These are phyloP conservation scores for Tridacna gigas DNA, from an alignment of 2,888 invertebrate species.

Conservation along the genomic window DNA sequence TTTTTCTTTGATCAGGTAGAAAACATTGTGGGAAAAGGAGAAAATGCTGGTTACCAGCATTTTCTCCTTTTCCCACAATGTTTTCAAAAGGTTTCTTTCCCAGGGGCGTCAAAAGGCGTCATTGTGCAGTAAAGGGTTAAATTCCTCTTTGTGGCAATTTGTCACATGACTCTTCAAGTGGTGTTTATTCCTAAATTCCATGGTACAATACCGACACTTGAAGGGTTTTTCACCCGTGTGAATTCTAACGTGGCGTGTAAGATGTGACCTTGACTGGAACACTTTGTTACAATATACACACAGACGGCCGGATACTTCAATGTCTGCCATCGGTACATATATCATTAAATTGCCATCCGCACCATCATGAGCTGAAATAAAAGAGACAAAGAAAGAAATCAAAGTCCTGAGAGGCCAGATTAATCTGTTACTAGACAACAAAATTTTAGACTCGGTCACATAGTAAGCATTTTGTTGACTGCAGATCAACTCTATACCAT, in stretches of 20 bases:
- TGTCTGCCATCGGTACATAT: neutral
- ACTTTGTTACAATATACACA: slow-evolving; percentile 30
- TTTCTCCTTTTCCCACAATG: too few relatives aligned
- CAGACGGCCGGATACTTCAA: neutral
- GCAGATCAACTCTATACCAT: neutral
- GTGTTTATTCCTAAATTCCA: slow-evolving; percentile 36
- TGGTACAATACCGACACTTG: slow-evolving; percentile 21
- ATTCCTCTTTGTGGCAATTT: neutral
- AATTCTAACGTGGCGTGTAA: slow-evolving; percentile 33
- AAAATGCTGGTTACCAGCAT: too few relatives aligned
- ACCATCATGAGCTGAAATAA: neutral
- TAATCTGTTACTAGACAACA: too few relatives aligned
- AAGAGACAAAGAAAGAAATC: too few relatives aligned
- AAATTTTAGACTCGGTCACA: neutral
- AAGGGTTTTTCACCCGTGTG: slow-evolving; percentile 47
- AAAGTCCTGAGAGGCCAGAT: too few relatives aligned
- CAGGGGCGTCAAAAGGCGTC: too few relatives aligned
- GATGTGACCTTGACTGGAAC: slow-evolving; percentile 35
- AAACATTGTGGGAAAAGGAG: too few relatives aligned
- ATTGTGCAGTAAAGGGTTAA: too few relatives aligned
- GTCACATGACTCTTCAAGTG: slow-evolving; percentile 37
- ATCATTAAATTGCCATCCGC: neutral
- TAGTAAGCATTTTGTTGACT: neutral
- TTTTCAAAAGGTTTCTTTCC: too few relatives aligned
- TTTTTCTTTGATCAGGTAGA: too few relatives aligned